phyloP scores from a whole-genome alignment of 2,113 vertebrate species.

The Asarcornis scutulata region DNA sequence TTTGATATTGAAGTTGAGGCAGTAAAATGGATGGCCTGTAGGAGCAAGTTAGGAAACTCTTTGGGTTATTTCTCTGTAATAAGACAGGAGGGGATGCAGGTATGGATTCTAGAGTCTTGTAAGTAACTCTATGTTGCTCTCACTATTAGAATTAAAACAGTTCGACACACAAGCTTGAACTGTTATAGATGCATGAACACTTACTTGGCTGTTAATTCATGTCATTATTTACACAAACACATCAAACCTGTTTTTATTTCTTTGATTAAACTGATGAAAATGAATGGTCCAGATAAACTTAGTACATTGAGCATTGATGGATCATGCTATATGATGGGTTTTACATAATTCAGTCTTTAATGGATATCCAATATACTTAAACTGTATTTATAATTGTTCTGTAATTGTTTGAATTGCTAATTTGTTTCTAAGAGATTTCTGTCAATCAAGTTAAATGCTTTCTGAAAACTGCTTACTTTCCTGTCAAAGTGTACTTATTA shows the following conservation, averaged over 20 bases:
- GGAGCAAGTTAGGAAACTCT: neutral
- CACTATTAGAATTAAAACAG: neutral
- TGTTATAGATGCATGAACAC: neutral
- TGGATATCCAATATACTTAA: slow-evolving; percentile 66
- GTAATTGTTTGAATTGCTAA: slow-evolving; percentile 72
- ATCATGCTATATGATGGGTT: neutral
- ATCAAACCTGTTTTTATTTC: neutral
- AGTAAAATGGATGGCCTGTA: neutral
- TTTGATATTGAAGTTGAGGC: neutral
- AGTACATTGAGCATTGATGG: neutral
- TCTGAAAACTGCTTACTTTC: slow-evolving; percentile 41
- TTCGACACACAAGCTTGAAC: neutral
- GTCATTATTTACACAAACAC: neutral
- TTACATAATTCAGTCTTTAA: slow-evolving; percentile 72
- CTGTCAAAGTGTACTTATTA: slow-evolving; percentile 22
- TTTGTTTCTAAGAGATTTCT: slow-evolving; percentile 61
- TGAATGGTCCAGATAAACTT: slow-evolving; percentile 15
- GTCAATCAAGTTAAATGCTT: slow-evolving; percentile 56
- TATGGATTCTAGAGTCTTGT: neutral
- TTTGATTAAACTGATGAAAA: slow-evolving; percentile 29
- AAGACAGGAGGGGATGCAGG: neutral
- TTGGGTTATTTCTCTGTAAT: neutral
- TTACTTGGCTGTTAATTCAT: neutral
- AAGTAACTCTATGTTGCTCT: fast-evolving
- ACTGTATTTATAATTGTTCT: slow-evolving; percentile 69